These are phyloP conservation scores for Tamias sibiricus DNA, from an alignment of 2,113 vertebrate genomes.

Conservation along the genomic window DNA sequence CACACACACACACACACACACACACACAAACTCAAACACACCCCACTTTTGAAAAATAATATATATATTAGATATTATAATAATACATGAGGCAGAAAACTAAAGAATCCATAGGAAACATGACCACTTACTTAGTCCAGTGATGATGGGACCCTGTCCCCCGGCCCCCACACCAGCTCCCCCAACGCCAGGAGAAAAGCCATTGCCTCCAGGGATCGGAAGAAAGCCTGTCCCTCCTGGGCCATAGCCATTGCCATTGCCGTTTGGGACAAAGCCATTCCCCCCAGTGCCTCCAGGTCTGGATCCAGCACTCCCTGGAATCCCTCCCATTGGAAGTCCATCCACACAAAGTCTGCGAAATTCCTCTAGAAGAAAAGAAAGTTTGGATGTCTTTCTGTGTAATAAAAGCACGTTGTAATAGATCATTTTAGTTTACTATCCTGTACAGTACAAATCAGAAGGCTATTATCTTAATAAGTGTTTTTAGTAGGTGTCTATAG, in stretches of 20 bases:
- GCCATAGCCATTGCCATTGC: slow-evolving; percentile 83
- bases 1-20: background rate
- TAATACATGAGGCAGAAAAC: background rate
- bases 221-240: slow-evolving; percentile 85
- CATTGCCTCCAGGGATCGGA: slow-evolving; percentile 86
- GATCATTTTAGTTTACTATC: background rate
- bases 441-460: background rate
- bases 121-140: slow-evolving; percentile 87
- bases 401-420: background rate
- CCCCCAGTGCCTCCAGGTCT: slow-evolving; percentile 82
- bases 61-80: background rate
- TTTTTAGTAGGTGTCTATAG: background rate
- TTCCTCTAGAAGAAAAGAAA: slow-evolving; percentile 85
- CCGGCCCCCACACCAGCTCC: slow-evolving; percentile 82
- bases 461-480: background rate
- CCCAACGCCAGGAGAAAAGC: slow-evolving; percentile 84
- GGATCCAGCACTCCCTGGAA: slow-evolving; percentile 82
- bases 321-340: slow-evolving; percentile 81
- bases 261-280: slow-evolving; percentile 76
- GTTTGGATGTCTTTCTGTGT: background rate
- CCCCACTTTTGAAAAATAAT: background rate
- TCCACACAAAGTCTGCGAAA: slow-evolving; percentile 88
- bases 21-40: background rate
- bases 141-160: slow-evolving; percentile 85
- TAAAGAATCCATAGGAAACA: background rate